Conservation (phyloP, 53 echinoderm and acorn worm species). For the Astropecten irregularis region DNA sequence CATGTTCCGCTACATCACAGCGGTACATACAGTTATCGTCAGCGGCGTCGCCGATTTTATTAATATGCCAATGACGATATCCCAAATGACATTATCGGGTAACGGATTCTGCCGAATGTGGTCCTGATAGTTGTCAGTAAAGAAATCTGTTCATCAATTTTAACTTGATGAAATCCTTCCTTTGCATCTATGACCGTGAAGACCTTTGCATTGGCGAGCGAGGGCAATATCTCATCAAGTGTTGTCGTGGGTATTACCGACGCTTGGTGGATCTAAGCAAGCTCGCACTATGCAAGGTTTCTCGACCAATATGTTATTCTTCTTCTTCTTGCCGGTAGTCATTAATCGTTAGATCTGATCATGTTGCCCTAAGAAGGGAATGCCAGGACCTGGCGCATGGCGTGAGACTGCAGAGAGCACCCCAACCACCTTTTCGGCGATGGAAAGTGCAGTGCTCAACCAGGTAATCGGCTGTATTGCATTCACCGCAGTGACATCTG, state of each 20-base stretch:
- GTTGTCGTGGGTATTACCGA: constrained; percentile 28
- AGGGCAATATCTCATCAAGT: constrained; percentile 44
- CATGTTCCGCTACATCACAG: no score
- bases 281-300: constrained; percentile 34
- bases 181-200: constrained; percentile 57
- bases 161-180: constrained; percentile 64
- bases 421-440: no score
- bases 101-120: constrained; percentile 58
- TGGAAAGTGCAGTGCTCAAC: no score
- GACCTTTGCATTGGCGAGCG: no score
- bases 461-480: no score
- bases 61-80: constrained; percentile 40
- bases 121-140: constrained; percentile 54
- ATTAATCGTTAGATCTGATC: no score
- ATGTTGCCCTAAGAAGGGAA: no score
- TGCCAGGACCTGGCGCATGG: constrained; percentile 33
- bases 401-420: no score
- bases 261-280: constrained; percentile 36
- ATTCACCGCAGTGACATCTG: no score
- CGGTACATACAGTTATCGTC: no score
- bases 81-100: constrained; percentile 40
- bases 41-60: constrained; percentile 45
- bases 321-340: no score
- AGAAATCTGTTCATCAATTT: constrained; percentile 32
- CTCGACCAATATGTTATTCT: constrained; percentile 52